Conservation (phyloP, 2,113 vertebrate genomes). For the Aramus guarauna region DNA sequence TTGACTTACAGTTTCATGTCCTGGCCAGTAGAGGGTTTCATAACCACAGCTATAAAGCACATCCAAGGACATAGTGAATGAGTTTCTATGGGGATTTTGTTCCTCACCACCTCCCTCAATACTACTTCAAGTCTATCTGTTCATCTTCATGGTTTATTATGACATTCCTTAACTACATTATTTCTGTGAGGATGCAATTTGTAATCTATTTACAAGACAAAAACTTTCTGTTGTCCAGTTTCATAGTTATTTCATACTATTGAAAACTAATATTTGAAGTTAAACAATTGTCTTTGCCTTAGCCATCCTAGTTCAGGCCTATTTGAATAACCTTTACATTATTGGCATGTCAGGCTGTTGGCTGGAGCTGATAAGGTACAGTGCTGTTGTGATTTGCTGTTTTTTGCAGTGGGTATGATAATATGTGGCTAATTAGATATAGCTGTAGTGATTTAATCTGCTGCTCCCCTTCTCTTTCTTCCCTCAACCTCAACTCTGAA, state of each 20-base stretch:
- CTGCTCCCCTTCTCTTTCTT: not conserved
- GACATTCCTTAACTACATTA: not conserved
- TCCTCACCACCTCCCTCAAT: not conserved
- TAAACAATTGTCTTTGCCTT: not conserved
- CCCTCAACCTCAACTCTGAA: not conserved
- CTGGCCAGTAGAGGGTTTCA: slow-evolving; percentile 45
- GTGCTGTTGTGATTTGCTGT: not conserved
- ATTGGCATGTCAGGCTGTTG: not conserved
- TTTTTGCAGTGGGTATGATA: not conserved
- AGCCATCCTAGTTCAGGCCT: not conserved
- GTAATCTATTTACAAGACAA: not conserved
- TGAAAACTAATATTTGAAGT: not conserved
- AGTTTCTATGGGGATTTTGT: not conserved
- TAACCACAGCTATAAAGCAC: not conserved
- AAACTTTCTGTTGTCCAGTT: not conserved
- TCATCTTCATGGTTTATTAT: not conserved
- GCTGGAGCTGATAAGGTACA: not conserved
- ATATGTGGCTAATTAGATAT: not conserved
- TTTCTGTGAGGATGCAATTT: not conserved
- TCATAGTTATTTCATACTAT: not conserved
- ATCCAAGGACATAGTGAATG: not conserved
- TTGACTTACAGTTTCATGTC: not conserved
- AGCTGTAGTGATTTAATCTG: not conserved
- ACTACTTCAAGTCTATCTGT: not conserved
- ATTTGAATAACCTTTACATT: not conserved